Conservation (phyloP, 2,113 vertebrate species). For the Dermatemys mawii region DNA sequence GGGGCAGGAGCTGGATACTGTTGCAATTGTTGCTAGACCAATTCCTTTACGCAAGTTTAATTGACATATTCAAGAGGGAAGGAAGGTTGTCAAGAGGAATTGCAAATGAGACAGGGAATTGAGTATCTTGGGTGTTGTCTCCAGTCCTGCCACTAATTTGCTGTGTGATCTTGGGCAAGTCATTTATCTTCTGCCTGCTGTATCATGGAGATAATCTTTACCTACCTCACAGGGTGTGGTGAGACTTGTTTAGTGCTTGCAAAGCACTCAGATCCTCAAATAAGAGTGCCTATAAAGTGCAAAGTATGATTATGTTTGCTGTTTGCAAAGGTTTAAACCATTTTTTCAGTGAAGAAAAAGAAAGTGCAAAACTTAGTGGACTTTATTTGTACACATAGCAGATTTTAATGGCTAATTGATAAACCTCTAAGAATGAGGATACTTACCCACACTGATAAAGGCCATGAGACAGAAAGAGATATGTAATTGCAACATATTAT, state of each 20-base stretch:
- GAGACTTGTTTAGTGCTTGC: conserved; percentile 44
- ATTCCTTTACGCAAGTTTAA: background rate
- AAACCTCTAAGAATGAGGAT: background rate
- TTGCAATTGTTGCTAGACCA: background rate
- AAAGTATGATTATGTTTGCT: conserved; percentile 34
- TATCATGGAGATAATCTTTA: conserved; percentile 38
- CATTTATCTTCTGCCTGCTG: conserved; percentile 14
- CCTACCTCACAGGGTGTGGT: conserved; percentile 20
- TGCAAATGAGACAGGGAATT: background rate
- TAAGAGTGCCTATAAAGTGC: conserved; percentile 14
- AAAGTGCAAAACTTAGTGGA: background rate
- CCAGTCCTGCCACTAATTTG: background rate
- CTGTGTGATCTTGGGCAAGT: background rate
- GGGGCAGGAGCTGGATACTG: background rate
- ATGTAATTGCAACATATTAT: conserved; percentile 38
- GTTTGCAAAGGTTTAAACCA: conserved; percentile 1
- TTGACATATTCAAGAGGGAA: background rate
- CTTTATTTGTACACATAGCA: background rate
- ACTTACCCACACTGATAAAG: conserved; percentile 5
- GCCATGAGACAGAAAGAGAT: conserved; percentile 15
- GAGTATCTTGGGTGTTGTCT: background rate
- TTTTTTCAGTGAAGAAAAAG: background rate
- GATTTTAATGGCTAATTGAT: conserved; percentile 10
- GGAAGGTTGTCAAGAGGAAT: background rate
- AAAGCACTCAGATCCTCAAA: conserved; percentile 20